Evolutionary conservation across 2,113 vertebrate genomes (phyloP), one percentile per base, ranked within the genome.

Genomic region (Pachypanchax playfairii): DNA sequence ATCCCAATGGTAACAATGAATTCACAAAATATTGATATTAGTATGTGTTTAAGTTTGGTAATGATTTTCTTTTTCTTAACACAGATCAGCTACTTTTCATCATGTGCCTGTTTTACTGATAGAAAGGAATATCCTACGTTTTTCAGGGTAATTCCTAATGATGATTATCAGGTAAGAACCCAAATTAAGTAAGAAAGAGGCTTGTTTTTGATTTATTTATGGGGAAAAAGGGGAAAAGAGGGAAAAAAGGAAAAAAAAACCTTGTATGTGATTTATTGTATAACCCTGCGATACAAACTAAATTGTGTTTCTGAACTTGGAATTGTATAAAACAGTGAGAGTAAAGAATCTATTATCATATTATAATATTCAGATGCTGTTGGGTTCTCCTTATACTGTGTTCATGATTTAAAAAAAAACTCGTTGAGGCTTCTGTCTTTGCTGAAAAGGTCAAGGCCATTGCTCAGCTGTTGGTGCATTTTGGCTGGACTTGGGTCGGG

Each of bases 21-120:
- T 47, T 0, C 47, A 43, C 21, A 52, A 21, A 9, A 12, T 47
- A 21, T 3, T 14, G 15, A 2, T 31, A 15, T 6, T 25, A 20
- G 1, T 6, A 1, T 38, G 18, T 55, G 24, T 48, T 48, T 31
- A 14, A 25, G 2, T 48, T 1, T 61, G 17, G 6, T 63, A 2
- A 3, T 25, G 1, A 26, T 13, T 47, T n/a, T 29, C 33, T 53
- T 5, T 33, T 55, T 76, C 39, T 62, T 53, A 31, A 53, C 28
- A 36, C 61, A 93, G 91, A 90, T 91, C 51, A 92, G 91, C 64
- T 92, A 91, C 53, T 90, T 92, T 70, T 90, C 90, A 33, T 88
- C 90, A 0, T 92, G 91, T 67, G 75, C 89, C 2, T 92, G 90
- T 76, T 61, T 93, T 6, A 85, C 85, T 65, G 79, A 93, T 67